Evolutionary conservation across 1,140 invertebrate genomes (phyloP), one percentile per base, ranked within the genome.

Genomic region (Calosoma granatense): DNA sequence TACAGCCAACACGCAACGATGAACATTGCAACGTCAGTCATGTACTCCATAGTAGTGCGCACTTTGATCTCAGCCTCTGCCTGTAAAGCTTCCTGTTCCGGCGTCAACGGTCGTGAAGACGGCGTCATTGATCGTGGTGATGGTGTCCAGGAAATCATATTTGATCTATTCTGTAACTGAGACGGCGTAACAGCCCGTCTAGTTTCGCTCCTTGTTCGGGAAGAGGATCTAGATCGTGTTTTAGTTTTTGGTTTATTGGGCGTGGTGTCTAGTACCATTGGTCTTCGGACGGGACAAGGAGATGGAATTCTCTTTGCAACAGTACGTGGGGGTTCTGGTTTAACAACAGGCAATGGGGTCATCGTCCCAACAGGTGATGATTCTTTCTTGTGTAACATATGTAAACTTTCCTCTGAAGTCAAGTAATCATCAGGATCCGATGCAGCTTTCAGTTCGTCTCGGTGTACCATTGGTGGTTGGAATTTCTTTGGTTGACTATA

Each of bases 1-100:
- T 89, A 90, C 30, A 90, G 74, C 80, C 83, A 87, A 68, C 81
- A 83, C 2, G 87, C 87, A 1, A 88, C 78, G 14, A 84, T 51
- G 53, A 88, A 76, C 60, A 88, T 76, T 26, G 81, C 81, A 51
- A 87, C 63, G 66, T 88, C 86, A 0, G 85, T 85, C 6, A 81
- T 70, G 62, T 85, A 87, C 63, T 81, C 82, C 1, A 88, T 71
- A 0, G 76, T 79, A 3, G 79, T 78, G 51, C 80, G 76, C 0
- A 88, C 83, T 61, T 81, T 87, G 22, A 71, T 74, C 60, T 83
- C 79, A 1, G 85, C 81, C 60, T 58, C 57, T 14, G 61, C 60
- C 4, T 59, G 53, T 15, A 69, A 51, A 52, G 64, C 60, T 53
- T 65, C 59, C 23, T 63, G 17, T 22, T 53, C 20, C 4, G 20